Evolutionary conservation across 2,113 vertebrate species (phyloP).

Genomic region (Grallaria varia): DNA sequence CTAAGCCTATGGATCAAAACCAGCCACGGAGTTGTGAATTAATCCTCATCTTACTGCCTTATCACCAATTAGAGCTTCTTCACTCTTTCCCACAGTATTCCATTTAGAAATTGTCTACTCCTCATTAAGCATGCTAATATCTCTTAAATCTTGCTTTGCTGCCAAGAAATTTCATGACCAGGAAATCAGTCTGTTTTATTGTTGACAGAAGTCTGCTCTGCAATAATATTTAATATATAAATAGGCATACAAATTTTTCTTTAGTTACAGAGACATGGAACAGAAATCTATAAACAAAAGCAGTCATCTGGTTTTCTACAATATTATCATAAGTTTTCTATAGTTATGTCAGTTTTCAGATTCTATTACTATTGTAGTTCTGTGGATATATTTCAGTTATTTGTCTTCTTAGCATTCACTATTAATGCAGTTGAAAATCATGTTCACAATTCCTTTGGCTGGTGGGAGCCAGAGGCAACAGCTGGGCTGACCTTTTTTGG

Average conservation of each 20-base stretch:
- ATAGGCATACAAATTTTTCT: not conserved
- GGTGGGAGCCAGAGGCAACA: not conserved
- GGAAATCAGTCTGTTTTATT: not conserved
- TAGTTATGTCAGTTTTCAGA: not conserved
- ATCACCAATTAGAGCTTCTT: not conserved
- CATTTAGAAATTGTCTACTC: constrained; percentile 3
- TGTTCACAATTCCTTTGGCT: not conserved
- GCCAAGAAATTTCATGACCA: not conserved
- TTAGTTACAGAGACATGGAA: not conserved
- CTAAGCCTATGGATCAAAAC: constrained; percentile 3
- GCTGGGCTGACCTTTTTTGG: not conserved
- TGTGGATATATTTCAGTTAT: not conserved
- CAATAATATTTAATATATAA: not conserved
- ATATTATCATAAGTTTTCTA: not conserved
- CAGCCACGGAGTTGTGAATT: not conserved
- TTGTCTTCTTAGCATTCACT: not conserved
- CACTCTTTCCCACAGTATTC: not conserved
- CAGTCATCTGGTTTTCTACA: not conserved
- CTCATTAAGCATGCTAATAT: constrained; percentile 31
- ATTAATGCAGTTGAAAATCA: not conserved
- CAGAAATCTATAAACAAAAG: not conserved
- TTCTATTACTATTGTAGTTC: not conserved
- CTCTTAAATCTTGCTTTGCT: constrained; percentile 23
- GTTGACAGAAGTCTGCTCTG: not conserved
- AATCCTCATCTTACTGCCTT: not conserved